Percentiles rank a stretch among this genome's conserved stretches.
Conservation (phyloP, 2,888 invertebrate genomes). For the Cotesia congregata region DNA sequence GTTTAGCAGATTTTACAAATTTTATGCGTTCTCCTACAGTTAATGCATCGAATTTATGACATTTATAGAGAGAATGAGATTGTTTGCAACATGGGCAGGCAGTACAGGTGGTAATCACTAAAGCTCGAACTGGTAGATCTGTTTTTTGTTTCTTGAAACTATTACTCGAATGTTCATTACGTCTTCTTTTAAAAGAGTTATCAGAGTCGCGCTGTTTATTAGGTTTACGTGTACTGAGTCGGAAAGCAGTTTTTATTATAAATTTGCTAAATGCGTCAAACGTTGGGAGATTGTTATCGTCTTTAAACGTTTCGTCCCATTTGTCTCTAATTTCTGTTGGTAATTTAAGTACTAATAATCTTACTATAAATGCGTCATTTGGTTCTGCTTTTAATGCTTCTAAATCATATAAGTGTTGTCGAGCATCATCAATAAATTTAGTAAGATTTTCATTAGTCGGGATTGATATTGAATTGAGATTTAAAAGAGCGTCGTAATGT, state of each 20-base stretch:
- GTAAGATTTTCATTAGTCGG: not conserved
- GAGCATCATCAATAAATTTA: conserved; percentile 16
- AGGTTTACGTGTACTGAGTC: not conserved
- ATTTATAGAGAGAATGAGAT: conserved; percentile 33
- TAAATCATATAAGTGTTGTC: conserved; percentile 21
- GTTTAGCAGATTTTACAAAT: conserved; percentile 13
- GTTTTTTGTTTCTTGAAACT: conserved; percentile 9
- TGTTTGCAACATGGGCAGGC: conserved; percentile 31
- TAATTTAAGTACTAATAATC: conserved; percentile 22
- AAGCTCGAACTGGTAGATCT: conserved; percentile 1
- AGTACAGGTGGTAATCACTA: not conserved
- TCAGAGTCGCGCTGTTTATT: not conserved
- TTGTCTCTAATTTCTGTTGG: conserved; percentile 20
- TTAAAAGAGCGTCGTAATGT: conserved; percentile 5
- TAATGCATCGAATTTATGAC: conserved; percentile 27
- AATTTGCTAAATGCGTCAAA: conserved; percentile 24
- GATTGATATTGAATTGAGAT: not conserved
- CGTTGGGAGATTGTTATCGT: conserved; percentile 23
- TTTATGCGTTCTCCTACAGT: conserved; percentile 28
- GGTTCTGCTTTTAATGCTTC: not conserved
- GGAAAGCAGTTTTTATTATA: conserved; percentile 21
- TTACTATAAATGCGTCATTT: conserved; percentile 11
- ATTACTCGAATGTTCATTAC: not conserved
- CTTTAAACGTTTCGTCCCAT: conserved; percentile 20
- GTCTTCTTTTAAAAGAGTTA: not conserved